phyloP scores from a whole-genome alignment of 2,113 vertebrate genomes.

The Maylandia zebra region DNA sequence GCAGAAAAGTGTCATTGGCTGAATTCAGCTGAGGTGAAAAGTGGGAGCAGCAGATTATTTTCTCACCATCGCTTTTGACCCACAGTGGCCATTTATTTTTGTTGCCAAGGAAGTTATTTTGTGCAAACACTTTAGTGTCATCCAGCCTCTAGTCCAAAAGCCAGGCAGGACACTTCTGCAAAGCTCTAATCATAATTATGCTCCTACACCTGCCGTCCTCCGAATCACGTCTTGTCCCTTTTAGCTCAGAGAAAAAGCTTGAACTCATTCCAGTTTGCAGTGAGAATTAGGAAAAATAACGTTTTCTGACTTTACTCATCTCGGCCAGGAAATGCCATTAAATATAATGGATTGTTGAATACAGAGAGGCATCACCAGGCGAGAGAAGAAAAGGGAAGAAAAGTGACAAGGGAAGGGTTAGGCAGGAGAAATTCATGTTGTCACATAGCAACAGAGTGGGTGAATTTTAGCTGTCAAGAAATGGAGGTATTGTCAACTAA shows the following conservation, averaged over 20 bases:
- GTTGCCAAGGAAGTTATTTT: constrained; percentile 4
- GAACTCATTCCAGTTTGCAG: constrained; percentile 21
- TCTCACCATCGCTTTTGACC: neutral
- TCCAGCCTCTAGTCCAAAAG: neutral
- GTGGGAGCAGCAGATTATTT: constrained; percentile 2
- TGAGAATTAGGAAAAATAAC: constrained; percentile 30
- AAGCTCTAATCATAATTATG: constrained; percentile 40
- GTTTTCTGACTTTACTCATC: constrained; percentile 20
- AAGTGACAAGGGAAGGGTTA: neutral
- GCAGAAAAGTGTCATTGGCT: neutral
- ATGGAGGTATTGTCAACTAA: constrained; percentile 55
- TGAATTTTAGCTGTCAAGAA: constrained; percentile 61
- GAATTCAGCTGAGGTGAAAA: constrained; percentile 11
- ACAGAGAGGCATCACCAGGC: neutral
- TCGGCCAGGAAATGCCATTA: constrained; percentile 22
- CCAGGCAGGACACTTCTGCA: constrained; percentile 22
- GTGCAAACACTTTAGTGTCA: constrained; percentile 1
- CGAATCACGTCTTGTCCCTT: neutral
- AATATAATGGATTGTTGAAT: constrained; percentile 22
- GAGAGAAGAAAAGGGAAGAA: neutral
- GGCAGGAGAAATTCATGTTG: constrained; percentile 22
- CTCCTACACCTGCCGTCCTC: constrained; percentile 9
- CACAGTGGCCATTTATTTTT: neutral
- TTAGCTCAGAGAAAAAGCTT: constrained; percentile 8
- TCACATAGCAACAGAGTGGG: constrained; percentile 42